Evolutionary conservation across 2,888 invertebrate species (phyloP).

Genomic region (Syrphus vitripennis): DNA sequence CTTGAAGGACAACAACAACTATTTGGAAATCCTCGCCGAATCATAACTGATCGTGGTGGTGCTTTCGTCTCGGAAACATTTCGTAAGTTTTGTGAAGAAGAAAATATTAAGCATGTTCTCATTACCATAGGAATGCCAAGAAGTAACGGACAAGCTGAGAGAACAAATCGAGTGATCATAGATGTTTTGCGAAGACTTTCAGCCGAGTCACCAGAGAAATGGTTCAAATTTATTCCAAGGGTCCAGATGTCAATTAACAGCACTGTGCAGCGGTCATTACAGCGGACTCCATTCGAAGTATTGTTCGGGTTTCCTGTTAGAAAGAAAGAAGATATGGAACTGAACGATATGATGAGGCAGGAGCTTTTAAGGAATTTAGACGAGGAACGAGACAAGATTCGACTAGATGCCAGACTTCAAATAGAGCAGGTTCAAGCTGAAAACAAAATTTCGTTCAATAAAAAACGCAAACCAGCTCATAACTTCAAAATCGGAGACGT

Average conservation of each 20-base stretch:
- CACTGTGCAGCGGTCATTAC: no score
- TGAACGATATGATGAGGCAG: neutral
- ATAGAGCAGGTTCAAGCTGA: neutral
- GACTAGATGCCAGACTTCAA: neutral
- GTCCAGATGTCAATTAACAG: no score
- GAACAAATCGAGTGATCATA: neutral
- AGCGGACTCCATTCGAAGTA: no score
- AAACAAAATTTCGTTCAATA: neutral
- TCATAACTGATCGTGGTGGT: constrained; percentile 69
- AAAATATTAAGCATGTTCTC: no score
- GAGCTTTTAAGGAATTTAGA: neutral
- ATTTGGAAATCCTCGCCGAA: constrained; percentile 78
- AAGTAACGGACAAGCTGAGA: no score
- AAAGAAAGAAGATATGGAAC: neutral
- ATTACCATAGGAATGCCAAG: no score
- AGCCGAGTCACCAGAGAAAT: neutral
- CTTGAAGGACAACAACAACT: constrained; percentile 73
- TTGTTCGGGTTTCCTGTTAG: neutral
- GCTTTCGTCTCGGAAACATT: constrained; percentile 72
- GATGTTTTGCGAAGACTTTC: neutral
- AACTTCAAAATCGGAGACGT: neutral
- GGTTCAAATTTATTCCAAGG: no score
- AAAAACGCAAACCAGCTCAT: neutral
- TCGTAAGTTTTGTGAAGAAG: no score
- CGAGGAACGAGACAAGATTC: neutral